Base-by-base conservation (phyloP, 2,113 vertebrate genomes). In the Climacteris rufus region DNA sequence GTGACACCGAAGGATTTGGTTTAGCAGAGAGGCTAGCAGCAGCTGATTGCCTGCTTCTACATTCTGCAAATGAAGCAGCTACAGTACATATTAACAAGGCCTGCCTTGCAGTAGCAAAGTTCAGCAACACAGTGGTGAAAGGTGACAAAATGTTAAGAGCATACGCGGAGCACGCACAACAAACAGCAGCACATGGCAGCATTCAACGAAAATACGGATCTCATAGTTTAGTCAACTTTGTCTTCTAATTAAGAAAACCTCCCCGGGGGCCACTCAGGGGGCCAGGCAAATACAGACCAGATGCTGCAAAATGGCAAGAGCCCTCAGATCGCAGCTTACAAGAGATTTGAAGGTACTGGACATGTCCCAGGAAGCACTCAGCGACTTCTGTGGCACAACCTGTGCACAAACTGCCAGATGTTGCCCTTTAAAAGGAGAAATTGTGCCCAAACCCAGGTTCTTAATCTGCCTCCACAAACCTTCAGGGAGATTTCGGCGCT, bases 31-130 rank as follows among this genome's bases (percentile, higher is more conserved):
- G 98, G 71, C 97, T 98, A 82, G 97, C 94, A 97, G 98, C 98
- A 94, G 98, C 98, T 94, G 98, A 98, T 97, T 99, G 99, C 79
- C 99, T 99, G 90, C 97, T 99, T 98, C 99, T 99, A 98, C 98
- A 98, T 94, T 99, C 99, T 99, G 97, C 88, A 97, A 97, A 96
- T 10, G 84, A 97, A 97, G 96, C 91, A 96, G 95, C 95, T 91
- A 96, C 60, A 96, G 87, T 97, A 94, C 89, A 94, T 63, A 97
- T 97, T 94, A 97, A 97, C 84, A 68, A 64, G 50, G 93, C 87
- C 90, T 86, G 79, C 70, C 87, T 96, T 92, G 69, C 91, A 92
- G 88, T 20, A 78, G 63, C 45, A 57, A 33, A 88, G 77, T 90
- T 85, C 75, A 96, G 94, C 83, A 92, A 61, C 76, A 15, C 3